These are phyloP conservation scores for Lasiurus borealis DNA, from an alignment of 2,113 vertebrate species.

Conservation along the genomic window DNA sequence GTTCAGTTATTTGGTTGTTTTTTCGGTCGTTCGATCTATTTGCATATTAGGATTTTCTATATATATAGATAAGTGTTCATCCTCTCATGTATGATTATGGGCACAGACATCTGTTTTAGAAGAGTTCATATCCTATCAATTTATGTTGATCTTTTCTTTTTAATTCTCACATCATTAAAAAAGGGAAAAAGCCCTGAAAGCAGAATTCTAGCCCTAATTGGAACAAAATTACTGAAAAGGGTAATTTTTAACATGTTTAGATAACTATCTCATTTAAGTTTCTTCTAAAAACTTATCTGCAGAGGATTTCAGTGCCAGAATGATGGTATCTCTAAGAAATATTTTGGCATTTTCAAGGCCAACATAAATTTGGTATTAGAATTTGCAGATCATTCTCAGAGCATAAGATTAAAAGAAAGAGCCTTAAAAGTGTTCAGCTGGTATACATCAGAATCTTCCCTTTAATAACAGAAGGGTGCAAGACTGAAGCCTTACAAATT, in stretches of 20 bases:
- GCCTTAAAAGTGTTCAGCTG: constrained; percentile 62
- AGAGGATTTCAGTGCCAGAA: constrained; percentile 7
- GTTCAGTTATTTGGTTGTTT: no score
- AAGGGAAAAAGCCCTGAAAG: neutral
- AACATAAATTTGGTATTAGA: constrained; percentile 66
- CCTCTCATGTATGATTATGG: neutral
- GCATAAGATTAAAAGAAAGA: constrained; percentile 51
- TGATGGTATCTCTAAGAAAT: constrained; percentile 70
- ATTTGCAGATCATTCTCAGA: constrained; percentile 66
- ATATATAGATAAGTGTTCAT: neutral
- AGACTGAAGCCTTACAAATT: constrained; percentile 33
- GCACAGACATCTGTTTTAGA: neutral
- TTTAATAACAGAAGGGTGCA: constrained; percentile 30
- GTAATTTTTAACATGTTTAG: constrained; percentile 53
- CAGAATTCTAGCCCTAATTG: neutral
- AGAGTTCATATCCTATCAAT: constrained; percentile 15
- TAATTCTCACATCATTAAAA: constrained; percentile 22
- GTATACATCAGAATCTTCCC: constrained; percentile 43
- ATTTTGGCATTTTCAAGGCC: constrained; percentile 55
- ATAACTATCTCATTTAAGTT: constrained; percentile 65
- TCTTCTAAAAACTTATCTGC: constrained; percentile 60
- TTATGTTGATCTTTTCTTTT: neutral
- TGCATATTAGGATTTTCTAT: no score
- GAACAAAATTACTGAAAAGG: constrained; percentile 63
- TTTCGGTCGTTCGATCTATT: no score